Base-by-base conservation (phyloP, 2,113 vertebrate species). In the Dipodomys merriami region DNA sequence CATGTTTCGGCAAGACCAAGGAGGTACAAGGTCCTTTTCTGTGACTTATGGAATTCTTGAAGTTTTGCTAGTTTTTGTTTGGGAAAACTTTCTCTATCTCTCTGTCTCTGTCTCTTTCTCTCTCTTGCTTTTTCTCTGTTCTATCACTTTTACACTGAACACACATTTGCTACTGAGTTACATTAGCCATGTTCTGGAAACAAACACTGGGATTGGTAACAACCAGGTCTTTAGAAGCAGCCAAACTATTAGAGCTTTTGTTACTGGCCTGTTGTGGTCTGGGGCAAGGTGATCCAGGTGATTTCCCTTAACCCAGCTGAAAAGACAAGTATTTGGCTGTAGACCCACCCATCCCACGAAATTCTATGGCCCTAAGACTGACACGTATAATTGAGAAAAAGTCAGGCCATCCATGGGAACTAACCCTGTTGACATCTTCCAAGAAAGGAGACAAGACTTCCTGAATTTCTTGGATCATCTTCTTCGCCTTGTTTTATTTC, bases 401-500 rank as follows among this genome's bases (percentile, higher is more conserved):
- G 69, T 27, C 15, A 46, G 44, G 39, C 12, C 19, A 13, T 11
- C 57, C 57, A 53, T 44, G 74, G n/a, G 57, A 91, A 92, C 29
- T 68, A 96, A 87, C 4, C 13, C 71, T 74, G 60, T 79, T 72
- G 85, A 2, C 86, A 22, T 67, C 93, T 92, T 96, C 74, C 78
- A 93, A 95, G 86, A 95, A 97, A 92, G 7, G 1, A 0, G 44
- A 22, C 73, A 79, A 10, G 86, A 68, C n/a, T 82, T 97, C 73
- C 88, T 95, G 39, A 95, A 96, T 94, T 13, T 65, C 85, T 71
- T 95, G 53, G 94, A 86, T 83, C 87, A 76, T 89, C 57, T 96
- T 89, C 57, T 96, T 62, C 62, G 90, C 35, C 46, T 90, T 83
- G 76, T 89, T 93, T 95, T 88, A 77, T 91, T 80, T 87, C 83